These are phyloP conservation scores for Cylloceria caligata DNA, from an alignment of 2,888 invertebrate genomes.

Conservation along the genomic window DNA sequence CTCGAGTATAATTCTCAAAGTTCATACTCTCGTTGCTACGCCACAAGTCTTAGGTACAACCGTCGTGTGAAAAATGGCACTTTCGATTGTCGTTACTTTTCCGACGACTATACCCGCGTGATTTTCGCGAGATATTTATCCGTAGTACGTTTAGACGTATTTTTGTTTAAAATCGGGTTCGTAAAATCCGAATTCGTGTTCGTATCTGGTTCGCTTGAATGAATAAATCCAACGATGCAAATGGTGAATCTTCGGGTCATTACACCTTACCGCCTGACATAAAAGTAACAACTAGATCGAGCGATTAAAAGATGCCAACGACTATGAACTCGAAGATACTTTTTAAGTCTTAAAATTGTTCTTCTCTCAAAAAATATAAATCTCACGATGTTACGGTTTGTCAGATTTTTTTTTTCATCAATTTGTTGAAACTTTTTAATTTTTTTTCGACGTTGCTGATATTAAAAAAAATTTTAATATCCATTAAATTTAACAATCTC, in stretches of 20 bases:
- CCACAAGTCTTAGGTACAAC: slow-evolving; percentile 16
- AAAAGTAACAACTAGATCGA: slow-evolving; percentile 13
- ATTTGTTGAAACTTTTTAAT: too few relatives aligned
- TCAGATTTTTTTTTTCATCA: too few relatives aligned
- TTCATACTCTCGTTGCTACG: neutral
- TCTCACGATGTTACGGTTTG: neutral
- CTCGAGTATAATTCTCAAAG: slow-evolving; percentile 28
- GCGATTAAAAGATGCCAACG: neutral
- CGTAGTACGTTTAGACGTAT: neutral
- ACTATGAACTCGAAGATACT: neutral
- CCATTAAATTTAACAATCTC: neutral
- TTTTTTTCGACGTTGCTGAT: too few relatives aligned
- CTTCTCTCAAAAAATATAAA: neutral
- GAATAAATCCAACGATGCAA: slow-evolving; percentile 54
- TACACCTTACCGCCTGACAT: slow-evolving; percentile 35
- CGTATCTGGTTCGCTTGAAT: slow-evolving; percentile 59
- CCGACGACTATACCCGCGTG: slow-evolving; percentile 3
- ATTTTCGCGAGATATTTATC: slow-evolving; percentile 21
- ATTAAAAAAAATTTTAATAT: too few relatives aligned
- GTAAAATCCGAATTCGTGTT: slow-evolving; percentile 35
- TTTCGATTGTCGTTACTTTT: slow-evolving; percentile 36
- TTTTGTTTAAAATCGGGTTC: slow-evolving; percentile 15
- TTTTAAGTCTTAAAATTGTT: neutral
- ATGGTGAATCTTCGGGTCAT: slow-evolving; percentile 53
- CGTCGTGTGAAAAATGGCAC: slow-evolving; percentile 42